Percentiles rank a stretch among this genome's conserved stretches.
Conservation (phyloP, 1,140 invertebrate genomes). For the Eriosoma lanigerum region DNA sequence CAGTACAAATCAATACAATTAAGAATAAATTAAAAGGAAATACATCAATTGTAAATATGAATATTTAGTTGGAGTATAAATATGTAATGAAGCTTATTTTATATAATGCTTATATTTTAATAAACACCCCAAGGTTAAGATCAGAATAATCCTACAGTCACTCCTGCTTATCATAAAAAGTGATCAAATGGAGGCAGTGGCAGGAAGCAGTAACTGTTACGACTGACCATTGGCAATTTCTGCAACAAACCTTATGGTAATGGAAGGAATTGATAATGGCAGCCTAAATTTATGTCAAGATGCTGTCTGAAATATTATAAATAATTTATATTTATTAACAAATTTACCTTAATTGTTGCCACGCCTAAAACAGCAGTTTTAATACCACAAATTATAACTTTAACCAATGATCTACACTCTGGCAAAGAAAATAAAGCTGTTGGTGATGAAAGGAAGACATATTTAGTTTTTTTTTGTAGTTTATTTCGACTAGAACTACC, state of each 20-base stretch:
- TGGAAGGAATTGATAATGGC: neutral
- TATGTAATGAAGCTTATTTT: too few relatives aligned
- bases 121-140: too few relatives aligned
- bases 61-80: too few relatives aligned
- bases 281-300: neutral
- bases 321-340: too few relatives aligned
- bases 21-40: too few relatives aligned
- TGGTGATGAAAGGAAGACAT: constrained; percentile 71
- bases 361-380: constrained; percentile 96
- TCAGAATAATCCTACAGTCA: too few relatives aligned
- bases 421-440: constrained; percentile 79
- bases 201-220: neutral
- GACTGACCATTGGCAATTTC: neutral
- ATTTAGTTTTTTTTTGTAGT: constrained; percentile 64
- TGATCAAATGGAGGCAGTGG: neutral
- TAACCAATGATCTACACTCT: constrained; percentile 90
- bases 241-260: neutral
- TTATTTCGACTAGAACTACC: constrained; percentile 28
- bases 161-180: neutral
- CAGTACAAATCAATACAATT: too few relatives aligned
- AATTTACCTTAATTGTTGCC: constrained; percentile 73
- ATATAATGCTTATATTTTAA: too few relatives aligned
- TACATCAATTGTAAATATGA: too few relatives aligned
- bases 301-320: too few relatives aligned
- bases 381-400: constrained; percentile 92